These are phyloP conservation scores for Sesia apiformis DNA, from an alignment of 2,888 invertebrate genomes.

Conservation along the genomic window DNA sequence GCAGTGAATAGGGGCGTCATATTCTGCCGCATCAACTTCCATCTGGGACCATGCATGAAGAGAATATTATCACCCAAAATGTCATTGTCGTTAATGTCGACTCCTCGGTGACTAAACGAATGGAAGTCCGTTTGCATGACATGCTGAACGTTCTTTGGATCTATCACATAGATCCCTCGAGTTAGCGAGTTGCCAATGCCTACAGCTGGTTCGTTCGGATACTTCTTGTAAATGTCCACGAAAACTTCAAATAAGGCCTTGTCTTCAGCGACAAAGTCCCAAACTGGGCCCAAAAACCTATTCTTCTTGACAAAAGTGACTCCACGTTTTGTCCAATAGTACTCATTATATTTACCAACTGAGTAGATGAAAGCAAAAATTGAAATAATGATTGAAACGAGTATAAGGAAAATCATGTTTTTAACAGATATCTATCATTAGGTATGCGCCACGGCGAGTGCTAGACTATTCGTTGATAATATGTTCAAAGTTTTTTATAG, in stretches of 20 bases:
- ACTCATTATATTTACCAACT: constrained; percentile 22
- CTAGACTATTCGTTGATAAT: not conserved
- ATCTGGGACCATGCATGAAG: constrained; percentile 32
- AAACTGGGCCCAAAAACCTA: constrained; percentile 29
- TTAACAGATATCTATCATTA: not conserved
- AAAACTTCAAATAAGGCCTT: constrained; percentile 28
- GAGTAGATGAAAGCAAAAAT: constrained; percentile 1
- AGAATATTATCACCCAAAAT: constrained; percentile 32
- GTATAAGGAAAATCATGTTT: not conserved
- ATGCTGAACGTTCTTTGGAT: constrained; percentile 28
- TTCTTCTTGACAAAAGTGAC: constrained; percentile 27
- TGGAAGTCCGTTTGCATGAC: constrained; percentile 30
- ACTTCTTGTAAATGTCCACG: constrained; percentile 28
- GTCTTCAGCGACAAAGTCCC: constrained; percentile 23
- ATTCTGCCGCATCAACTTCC: constrained; percentile 46
- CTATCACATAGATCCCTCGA: constrained; percentile 27
- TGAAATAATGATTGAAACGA: not conserved
- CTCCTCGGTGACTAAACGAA: constrained; percentile 32
- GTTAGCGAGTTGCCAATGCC: constrained; percentile 24
- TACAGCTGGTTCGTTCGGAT: constrained; percentile 31
- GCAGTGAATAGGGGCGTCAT: constrained; percentile 46
- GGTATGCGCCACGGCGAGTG: no score
- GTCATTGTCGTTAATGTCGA: constrained; percentile 25
- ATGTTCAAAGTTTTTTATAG: not conserved
- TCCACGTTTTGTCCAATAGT: constrained; percentile 41